Conservation (phyloP, 2,113 vertebrate genomes). For the Hymenochirus boettgeri region DNA sequence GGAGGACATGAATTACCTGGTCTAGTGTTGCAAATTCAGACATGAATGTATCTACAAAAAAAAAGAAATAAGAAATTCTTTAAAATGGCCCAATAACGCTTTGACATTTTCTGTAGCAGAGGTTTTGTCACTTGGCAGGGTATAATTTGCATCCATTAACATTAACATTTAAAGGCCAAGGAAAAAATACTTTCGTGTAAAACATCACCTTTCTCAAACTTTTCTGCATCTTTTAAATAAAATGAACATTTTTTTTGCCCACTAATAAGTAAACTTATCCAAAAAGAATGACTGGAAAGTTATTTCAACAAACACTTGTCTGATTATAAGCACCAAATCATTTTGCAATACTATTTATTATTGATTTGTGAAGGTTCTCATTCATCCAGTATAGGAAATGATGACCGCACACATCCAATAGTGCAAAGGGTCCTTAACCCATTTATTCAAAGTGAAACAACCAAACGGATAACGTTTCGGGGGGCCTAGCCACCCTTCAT, state of each 20-base stretch:
- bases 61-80: constrained; percentile 42
- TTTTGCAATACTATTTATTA: not conserved
- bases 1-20: constrained; percentile 28
- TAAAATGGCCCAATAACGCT: constrained; percentile 41
- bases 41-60: constrained; percentile 35
- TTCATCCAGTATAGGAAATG: too few relatives aligned
- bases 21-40: constrained; percentile 27
- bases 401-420: too few relatives aligned
- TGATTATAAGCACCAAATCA: not conserved
- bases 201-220: constrained; percentile 29
- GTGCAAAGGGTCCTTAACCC: too few relatives aligned
- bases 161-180: constrained; percentile 44
- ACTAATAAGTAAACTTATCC: too few relatives aligned
- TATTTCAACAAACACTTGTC: not conserved
- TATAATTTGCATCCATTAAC: constrained; percentile 43
- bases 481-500: too few relatives aligned
- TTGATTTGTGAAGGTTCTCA: too few relatives aligned
- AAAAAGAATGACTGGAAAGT: not conserved
- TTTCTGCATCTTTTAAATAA: constrained; percentile 27
- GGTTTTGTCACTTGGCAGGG: constrained; percentile 37
- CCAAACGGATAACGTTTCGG: too few relatives aligned
- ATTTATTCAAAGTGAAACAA: too few relatives aligned
- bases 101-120: constrained; percentile 35
- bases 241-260: constrained; percentile 15
- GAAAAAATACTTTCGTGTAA: constrained; percentile 29